Evolutionary conservation across 2,888 invertebrate genomes (phyloP), one percentile per base, ranked within the genome.

Genomic region (Laothoe populi): DNA sequence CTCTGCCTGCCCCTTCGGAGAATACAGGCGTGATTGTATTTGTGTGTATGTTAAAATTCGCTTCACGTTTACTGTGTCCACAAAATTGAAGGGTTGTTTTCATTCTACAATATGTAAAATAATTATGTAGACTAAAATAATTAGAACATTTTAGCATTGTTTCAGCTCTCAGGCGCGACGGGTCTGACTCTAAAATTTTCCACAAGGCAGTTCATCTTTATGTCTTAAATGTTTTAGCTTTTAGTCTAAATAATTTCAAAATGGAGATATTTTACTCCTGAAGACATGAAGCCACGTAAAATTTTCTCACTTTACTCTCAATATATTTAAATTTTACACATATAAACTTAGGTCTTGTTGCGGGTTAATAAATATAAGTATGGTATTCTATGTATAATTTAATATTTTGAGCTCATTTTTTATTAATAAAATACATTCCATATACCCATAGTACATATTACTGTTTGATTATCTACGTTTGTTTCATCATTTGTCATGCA

Each of bases 151-250:
- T 11, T 19, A 53, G 11, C 13, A 1, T 38, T 35, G 11, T 19
- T 53, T 48, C 31, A 10, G 31, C 19, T 35, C 31, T 53, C 19
- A 35, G 35, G 35, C 4, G 31, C 31, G n/a, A 49, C 49, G 49
- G 16, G 19, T 19, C 19, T 35, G 19, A 35, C 10, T 53, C 31
- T 53, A 19, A 31, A 49, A 53, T 31, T 53, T 53, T 4, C 19
- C 35, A 53, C 53, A 35, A 53, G 35, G 35, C 31, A 21, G 19
- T 53, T 53, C 35, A 53, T 10, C 35, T 53, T 35, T 53, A 31
- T 53, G 53, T 11, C 31, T 35, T 31, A 53, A 19, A 53, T 53
- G 19, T 19, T 31, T 11, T 3, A 53, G 7, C 35, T 11, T 53
- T 53, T 16, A 53, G 10, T 11, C 11, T 19, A 53, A 19, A 19